Base-by-base conservation (phyloP, 2,888 invertebrate genomes). In the Peribatodes rhomboidaria region DNA sequence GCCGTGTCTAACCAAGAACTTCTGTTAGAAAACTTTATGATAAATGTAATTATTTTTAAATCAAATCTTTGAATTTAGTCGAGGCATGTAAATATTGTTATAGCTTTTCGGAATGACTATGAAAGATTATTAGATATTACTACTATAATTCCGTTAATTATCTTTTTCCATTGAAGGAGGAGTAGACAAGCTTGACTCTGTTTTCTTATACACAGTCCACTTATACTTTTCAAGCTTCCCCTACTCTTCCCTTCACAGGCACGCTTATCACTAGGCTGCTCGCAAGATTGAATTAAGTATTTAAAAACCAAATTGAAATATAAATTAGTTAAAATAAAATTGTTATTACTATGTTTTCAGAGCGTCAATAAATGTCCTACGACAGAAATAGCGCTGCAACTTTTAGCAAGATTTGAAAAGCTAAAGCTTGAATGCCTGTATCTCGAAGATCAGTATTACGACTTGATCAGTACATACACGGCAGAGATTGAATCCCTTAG, bases 401-500 rank as follows among this genome's bases (percentile, higher is more conserved):
- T 94, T 56, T 74, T 95, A 0, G 83, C 82, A 35, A 83, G 97
- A 76, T 97, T 97, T 85, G 95, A 96, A 76, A 96, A 95, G 74
- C 82, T 98, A 27, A 94, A 96, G 72, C 90, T 97, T 18, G 94
- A 95, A 44, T 96, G 96, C 75, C 85, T 98, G 55, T 95, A 96
- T 77, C 91, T 97, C 54, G 96, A 97, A 77, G 95, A 96, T 69
- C 95, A 97, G 67, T 97, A 96, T 79, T 92, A 96, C 70, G 96
- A 97, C 78, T 94, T 96, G 39, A 94, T 96, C 61, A 92, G 94
- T 72, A 94, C 95, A 77, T 95, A 95, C 67, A 95, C 96, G 63
- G 88, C 89, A 44, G 97, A 97, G 88, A 95, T 97, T 72, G 95
- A 96, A 77, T 84, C 92, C 18, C 87, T 97, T 7, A 94, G 97